Evolutionary conservation across 2,797 vertebrate genomes (phyloP).

Genomic region (Gambelia wislizenii): DNA sequence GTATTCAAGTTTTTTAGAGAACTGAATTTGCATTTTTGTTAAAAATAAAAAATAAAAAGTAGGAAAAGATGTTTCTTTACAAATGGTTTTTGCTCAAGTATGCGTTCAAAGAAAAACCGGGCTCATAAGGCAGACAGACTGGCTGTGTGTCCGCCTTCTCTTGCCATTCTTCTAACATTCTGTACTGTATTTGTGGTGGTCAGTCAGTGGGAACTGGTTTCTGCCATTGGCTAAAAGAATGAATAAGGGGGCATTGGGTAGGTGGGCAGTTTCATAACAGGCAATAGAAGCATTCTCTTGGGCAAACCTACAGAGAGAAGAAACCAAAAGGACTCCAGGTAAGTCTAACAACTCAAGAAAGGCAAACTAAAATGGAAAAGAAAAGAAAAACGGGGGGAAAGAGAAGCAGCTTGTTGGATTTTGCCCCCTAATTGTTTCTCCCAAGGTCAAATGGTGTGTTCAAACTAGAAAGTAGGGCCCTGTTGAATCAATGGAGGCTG

Average conservation of each 20-base stretch:
- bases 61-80: slow-evolving; percentile 90
- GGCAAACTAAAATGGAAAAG: slow-evolving; percentile 34
- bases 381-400: background rate
- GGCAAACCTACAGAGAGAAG: slow-evolving; percentile 98
- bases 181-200: slow-evolving; percentile 82
- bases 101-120: slow-evolving; percentile 85
- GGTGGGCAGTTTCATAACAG: slow-evolving; percentile 99
- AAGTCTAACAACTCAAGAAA: slow-evolving; percentile 85
- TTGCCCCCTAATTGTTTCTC: slow-evolving; percentile 73
- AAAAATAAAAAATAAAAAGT: slow-evolving; percentile 76
- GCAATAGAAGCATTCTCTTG: slow-evolving; percentile 99
- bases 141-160: slow-evolving; percentile 47
- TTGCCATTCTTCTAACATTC: slow-evolving; percentile 84
- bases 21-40: slow-evolving; percentile 91
- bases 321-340: slow-evolving; percentile 94
- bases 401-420: slow-evolving; percentile 58
- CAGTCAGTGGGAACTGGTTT: slow-evolving; percentile 79
- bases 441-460: slow-evolving; percentile 67
- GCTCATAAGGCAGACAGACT: slow-evolving; percentile 71
- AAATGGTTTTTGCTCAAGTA: slow-evolving; percentile 89
- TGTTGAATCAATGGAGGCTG: too few species aligned
- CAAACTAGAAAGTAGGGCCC: background rate
- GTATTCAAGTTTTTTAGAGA: slow-evolving; percentile 96
- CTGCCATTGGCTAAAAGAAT: slow-evolving; percentile 96
- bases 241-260: slow-evolving; percentile 98